Conservation (phyloP, 2,797 vertebrate genomes). For the Xiphophorus birchmanni region DNA sequence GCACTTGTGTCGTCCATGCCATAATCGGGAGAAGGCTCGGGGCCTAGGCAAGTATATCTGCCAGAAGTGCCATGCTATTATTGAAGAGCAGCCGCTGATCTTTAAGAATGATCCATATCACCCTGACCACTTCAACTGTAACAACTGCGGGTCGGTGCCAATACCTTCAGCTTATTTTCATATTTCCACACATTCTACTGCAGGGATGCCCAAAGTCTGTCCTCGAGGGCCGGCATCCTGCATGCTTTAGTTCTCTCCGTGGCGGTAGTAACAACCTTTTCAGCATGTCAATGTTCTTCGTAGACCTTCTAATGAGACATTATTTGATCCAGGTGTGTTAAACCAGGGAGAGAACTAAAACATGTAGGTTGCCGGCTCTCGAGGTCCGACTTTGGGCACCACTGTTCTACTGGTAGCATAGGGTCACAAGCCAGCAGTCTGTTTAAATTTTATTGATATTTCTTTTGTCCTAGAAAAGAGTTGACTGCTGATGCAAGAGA, state of each 20-base stretch:
- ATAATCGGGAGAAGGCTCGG: conserved; percentile 94
- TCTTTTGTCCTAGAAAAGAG: conserved; percentile 86
- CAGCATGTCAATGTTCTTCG: too few species aligned
- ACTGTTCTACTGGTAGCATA: not conserved
- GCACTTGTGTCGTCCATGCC: conserved; percentile 95
- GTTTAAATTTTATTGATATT: not conserved
- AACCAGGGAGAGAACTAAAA: too few species aligned
- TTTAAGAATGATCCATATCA: conserved; percentile 99
- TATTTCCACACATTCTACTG: not conserved
- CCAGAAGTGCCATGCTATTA: conserved; percentile 98
- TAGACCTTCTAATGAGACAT: too few species aligned
- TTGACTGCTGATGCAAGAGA: conserved; percentile 95
- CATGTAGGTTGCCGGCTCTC: too few species aligned
- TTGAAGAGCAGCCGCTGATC: conserved; percentile 94
- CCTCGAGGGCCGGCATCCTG: too few species aligned
- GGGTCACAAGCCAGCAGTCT: not conserved
- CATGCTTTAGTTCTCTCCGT: too few species aligned
- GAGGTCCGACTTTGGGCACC: too few species aligned
- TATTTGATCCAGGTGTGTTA: too few species aligned
- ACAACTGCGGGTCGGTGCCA: conserved; percentile 90
- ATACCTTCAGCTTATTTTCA: not conserved
- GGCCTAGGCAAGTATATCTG: conserved; percentile 90
- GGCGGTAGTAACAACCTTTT: too few species aligned
- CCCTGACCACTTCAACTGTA: conserved; percentile 98
- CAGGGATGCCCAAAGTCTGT: too few species aligned